Evolutionary conservation across 2,888 invertebrate species (phyloP), one percentile per base, ranked within the genome.

Genomic region (Malacosoma neustria): DNA sequence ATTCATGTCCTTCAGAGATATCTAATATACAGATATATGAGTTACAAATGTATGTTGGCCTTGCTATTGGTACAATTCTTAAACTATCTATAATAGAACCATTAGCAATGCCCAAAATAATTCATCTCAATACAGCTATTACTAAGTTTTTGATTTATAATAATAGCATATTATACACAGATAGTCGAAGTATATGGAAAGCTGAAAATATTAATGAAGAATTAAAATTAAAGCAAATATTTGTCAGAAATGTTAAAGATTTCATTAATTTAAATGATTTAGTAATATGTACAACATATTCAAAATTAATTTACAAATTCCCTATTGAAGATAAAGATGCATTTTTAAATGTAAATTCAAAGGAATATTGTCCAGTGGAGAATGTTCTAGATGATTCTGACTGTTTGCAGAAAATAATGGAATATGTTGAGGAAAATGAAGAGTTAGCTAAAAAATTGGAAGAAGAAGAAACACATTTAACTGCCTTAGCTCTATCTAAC

Each of bases 161-260:
- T 33, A 51, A 74, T 15, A 38, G 39, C 13, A 13, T 79, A 4
- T 37, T 80, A 34, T 84, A 79, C 39, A 65, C 80, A 3, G 81
- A 84, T 57, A 74, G 76, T 1, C 38, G 39, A 1, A 57, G 66
- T 11, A 57, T 81, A 63, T 84, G 82, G 82, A 73, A 61, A 44
- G 53, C 60, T 4, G 65, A 73, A 15, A 58, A 72, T 12, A 45
- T 52, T 33, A 61, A 62, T 36, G 45, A 57, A 6, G 40, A 64
- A n/a, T 45, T 65, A 13, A 50, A 43, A 45, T 69, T 72, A 12
- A 52, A 45, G 5, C 63, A 75, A 40, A 54, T 71, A 6, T 67
- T 69, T 50, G 44, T 77, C 0, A 69, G 50, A 39, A 56, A 72
- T 36, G 55, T 71, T 0, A 73, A 74, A 41, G 80, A 84, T 40